phyloP scores from a whole-genome alignment of 2,113 vertebrate genomes.

The Aviceda subcristata region DNA sequence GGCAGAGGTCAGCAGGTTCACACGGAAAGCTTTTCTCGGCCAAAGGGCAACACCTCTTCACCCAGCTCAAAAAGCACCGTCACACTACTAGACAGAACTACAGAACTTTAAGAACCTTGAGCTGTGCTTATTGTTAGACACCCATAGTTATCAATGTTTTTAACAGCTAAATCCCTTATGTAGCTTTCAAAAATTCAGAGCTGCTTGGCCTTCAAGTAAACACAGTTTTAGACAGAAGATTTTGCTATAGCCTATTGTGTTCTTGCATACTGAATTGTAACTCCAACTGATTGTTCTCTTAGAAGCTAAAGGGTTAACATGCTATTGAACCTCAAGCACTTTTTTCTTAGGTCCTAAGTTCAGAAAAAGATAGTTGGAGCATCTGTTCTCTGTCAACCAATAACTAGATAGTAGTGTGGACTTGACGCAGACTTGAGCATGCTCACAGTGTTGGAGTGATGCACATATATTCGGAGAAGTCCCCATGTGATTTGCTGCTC shows the following conservation, averaged over 20 bases:
- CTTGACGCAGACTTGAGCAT: fast-evolving
- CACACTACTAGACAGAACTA: slow-evolving; percentile 54
- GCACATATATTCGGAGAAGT: not conserved
- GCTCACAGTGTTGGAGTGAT: not conserved
- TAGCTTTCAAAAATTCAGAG: not conserved
- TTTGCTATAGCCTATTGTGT: not conserved
- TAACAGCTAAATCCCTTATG: slow-evolving; percentile 72
- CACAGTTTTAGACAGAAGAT: not conserved
- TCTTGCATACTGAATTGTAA: not conserved
- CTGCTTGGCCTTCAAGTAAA: not conserved
- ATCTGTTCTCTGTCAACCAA: not conserved
- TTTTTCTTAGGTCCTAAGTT: not conserved
- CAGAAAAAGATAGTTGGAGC: not conserved
- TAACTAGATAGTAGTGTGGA: not conserved
- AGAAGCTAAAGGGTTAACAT: not conserved
- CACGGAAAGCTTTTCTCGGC: slow-evolving; percentile 31
- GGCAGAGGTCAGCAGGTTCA: slow-evolving; percentile 52
- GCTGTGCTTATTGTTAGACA: slow-evolving; percentile 62
- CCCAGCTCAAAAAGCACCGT: slow-evolving; percentile 51
- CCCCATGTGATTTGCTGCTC: not conserved
- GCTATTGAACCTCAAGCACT: not conserved
- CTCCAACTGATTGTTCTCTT: not conserved
- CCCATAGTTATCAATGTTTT: slow-evolving; percentile 71
- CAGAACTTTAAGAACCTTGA: slow-evolving; percentile 65
- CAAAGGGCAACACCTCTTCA: slow-evolving; percentile 64